A percentile compares a stretch with the other conserved stretches of the same genome.
Conservation (phyloP, 2,797 vertebrate species). For the Channallabes apus region DNA sequence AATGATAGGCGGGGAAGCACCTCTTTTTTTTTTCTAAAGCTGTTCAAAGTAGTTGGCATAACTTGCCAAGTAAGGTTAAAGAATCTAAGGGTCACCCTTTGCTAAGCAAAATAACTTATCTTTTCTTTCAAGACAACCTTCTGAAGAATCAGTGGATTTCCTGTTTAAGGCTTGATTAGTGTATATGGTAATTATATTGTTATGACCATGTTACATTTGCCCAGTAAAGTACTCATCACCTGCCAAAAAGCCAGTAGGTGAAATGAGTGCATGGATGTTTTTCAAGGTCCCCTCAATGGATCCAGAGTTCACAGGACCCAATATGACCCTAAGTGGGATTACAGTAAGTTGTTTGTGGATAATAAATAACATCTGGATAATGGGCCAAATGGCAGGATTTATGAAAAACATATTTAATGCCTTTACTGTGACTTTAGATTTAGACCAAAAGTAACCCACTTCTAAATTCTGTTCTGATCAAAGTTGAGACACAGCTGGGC, state of each 20-base stretch:
- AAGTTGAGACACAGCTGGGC: background rate
- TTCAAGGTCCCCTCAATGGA: background rate
- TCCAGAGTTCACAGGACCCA: background rate
- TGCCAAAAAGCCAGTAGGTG: background rate
- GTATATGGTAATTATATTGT: background rate
- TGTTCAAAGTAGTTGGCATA: background rate
- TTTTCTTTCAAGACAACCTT: background rate
- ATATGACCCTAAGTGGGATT: background rate
- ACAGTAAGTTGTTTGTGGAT: background rate
- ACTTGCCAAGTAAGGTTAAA: background rate
- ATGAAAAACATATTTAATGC: background rate
- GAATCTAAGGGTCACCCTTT: background rate
- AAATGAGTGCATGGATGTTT: background rate
- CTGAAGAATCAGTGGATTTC: background rate
- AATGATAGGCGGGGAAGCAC: background rate
- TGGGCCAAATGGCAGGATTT: background rate
- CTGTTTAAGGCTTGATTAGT: background rate
- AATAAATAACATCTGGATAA: background rate
- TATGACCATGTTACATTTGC: background rate
- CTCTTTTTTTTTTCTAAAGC: background rate
- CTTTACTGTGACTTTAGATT: background rate
- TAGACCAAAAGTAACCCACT: background rate
- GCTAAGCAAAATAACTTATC: background rate
- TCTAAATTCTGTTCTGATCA: background rate
- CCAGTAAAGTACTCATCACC: background rate